phyloP scores from a whole-genome alignment of 2,888 invertebrate genomes.

The Nudaria mundana region DNA sequence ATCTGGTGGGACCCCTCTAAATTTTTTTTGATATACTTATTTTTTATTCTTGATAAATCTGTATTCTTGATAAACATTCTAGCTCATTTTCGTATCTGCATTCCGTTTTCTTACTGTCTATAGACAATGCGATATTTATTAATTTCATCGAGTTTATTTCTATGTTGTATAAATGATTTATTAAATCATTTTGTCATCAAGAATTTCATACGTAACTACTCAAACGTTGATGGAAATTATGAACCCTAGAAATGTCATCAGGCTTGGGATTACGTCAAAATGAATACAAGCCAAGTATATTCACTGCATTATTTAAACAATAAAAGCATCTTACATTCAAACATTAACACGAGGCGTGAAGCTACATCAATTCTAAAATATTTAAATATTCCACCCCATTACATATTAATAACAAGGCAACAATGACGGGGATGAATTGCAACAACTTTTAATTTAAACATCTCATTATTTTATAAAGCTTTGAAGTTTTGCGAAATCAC shows the following conservation, averaged over 20 bases:
- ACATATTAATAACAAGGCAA: slow-evolving; percentile 6
- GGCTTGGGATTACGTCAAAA: too few relatives aligned
- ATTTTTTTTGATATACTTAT: too few relatives aligned
- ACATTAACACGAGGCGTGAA: neutral
- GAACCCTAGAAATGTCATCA: neutral
- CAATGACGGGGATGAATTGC: neutral
- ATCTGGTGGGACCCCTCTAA: too few relatives aligned
- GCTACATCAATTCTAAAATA: slow-evolving; percentile 3
- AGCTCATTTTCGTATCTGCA: too few relatives aligned
- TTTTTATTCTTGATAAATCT: too few relatives aligned
- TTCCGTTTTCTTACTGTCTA: too few relatives aligned
- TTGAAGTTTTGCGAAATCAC: slow-evolving; percentile 3
- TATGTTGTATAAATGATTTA: too few relatives aligned
- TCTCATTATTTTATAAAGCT: slow-evolving; percentile 13
- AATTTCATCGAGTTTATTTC: too few relatives aligned
- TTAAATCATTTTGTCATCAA: too few relatives aligned
- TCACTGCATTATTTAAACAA: neutral
- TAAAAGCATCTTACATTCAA: neutral
- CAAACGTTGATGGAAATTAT: neutral
- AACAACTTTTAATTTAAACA: slow-evolving; percentile 7
- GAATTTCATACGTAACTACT: neutral
- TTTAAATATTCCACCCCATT: slow-evolving; percentile 7
- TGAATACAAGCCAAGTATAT: too few relatives aligned
- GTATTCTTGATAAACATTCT: too few relatives aligned
- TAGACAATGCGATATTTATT: too few relatives aligned